Evolutionary conservation across 2,888 invertebrate species (phyloP), one percentile per base, ranked within the genome.

Genomic region (Hirtodrosophila alboralis): DNA sequence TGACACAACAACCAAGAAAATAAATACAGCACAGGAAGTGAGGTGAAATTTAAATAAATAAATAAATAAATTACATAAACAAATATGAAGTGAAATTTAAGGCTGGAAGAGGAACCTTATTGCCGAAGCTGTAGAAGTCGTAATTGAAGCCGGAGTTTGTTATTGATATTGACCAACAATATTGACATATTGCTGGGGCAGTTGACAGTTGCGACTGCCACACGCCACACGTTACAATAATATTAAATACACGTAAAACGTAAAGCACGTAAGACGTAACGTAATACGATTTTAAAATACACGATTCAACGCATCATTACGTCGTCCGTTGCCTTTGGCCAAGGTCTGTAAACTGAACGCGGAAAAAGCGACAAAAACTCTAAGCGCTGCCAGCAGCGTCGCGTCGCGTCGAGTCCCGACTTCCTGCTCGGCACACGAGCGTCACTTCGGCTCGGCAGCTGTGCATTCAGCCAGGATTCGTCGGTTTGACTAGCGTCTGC

Each of bases 321-420:
- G n/a, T n/a, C 86, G 78, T 86, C 81, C 87, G 87, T 81, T 81
- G 80, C 86, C 86, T 79, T 84, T 77, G 88, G 72, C 89, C 84
- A 88, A 85, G 84, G 79, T 87, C 77, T 84, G 86, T 77, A 77
- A 81, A 88, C 88, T 88, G 81, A 88, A 84, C 27, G 56, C 18
- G 28, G 41, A 45, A 41, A 48, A 28, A 53, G 41, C 60, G 37
- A 45, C 14, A 58, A 37, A 45, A 21, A n/a, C n/a, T n/a, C n/a
- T 41, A 41, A 54, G 30, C 45, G 58, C 54, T 38, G 41, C 63
- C 28, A 27, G 33, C 49, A 5, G 18, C n/a, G n/a, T n/a, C n/a
- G n/a, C n/a, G n/a, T n/a, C n/a, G 43, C 51, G 43, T 8, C 47
- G 43, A 27, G 45, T 43, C 36, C 49, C n/a, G n/a, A n/a, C n/a